A percentile compares a stretch with the other conserved stretches of the same genome.
These are phyloP conservation scores for Staurois parvus DNA, from an alignment of 2,797 vertebrate species.

Conservation along the genomic window DNA sequence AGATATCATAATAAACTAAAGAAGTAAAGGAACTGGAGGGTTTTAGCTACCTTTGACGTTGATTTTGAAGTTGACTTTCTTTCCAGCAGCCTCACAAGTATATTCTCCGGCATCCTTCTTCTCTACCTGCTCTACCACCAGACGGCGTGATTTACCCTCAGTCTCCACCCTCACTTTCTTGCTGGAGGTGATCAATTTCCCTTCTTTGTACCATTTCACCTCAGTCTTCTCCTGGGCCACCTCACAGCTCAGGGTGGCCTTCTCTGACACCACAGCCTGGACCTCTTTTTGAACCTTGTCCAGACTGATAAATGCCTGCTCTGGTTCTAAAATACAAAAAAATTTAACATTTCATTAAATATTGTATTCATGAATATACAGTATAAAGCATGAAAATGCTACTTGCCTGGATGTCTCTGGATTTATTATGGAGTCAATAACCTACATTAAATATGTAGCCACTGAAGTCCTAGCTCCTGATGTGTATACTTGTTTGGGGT, in stretches of 20 bases:
- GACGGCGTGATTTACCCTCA: slow-evolving; percentile 71
- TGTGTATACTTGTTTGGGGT: too few species aligned
- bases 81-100: slow-evolving; percentile 78
- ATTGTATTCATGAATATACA: too few species aligned
- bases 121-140: slow-evolving; percentile 74
- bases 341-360: too few species aligned
- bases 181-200: slow-evolving; percentile 80
- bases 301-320: slow-evolving; percentile 72
- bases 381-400: too few species aligned
- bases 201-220: slow-evolving; percentile 86
- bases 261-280: slow-evolving; percentile 70
- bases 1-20: too few species aligned
- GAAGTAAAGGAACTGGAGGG: too few species aligned
- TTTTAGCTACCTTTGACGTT: slow-evolving; percentile 71
- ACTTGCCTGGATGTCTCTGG: too few species aligned
- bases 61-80: slow-evolving; percentile 76
- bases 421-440: too few species aligned
- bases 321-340: slow-evolving; percentile 52
- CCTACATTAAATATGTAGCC: too few species aligned
- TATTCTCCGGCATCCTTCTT: slow-evolving; percentile 81
- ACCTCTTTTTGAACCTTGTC: slow-evolving; percentile 76
- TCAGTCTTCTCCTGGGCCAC: slow-evolving; percentile 74
- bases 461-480: too few species aligned
- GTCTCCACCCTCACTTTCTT: slow-evolving; percentile 81
- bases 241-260: slow-evolving; percentile 79